Evolutionary conservation across 2,113 vertebrate species (phyloP).

Genomic region (Ameiurus melas): DNA sequence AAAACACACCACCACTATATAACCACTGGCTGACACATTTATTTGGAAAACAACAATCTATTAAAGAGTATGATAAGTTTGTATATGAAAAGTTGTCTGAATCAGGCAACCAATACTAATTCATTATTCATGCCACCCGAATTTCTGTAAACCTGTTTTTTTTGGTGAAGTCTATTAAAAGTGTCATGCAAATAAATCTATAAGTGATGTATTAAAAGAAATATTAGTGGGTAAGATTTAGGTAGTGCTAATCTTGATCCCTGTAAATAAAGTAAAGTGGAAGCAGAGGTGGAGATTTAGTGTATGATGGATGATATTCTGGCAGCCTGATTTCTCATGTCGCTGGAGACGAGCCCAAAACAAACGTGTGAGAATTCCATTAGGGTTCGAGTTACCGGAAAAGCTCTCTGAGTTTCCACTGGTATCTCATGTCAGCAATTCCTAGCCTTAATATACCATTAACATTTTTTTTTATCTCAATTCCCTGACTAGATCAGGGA

Average conservation of each 20-base stretch:
- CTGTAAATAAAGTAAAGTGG: constrained; percentile 3
- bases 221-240: neutral
- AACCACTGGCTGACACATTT: neutral
- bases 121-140: neutral
- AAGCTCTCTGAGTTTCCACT: constrained; percentile 11
- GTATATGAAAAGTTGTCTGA: neutral
- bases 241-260: neutral
- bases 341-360: neutral
- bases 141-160: neutral
- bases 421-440: constrained; percentile 19
- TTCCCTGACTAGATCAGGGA: neutral
- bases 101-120: neutral
- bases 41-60: neutral
- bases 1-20: constrained; percentile 5
- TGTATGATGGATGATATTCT: neutral
- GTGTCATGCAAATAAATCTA: neutral
- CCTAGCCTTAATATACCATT: neutral
- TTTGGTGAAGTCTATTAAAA: neutral
- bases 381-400: constrained; percentile 27
- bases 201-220: neutral
- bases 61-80: neutral
- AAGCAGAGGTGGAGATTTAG: neutral
- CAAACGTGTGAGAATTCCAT: constrained; percentile 20
- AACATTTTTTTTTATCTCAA: neutral
- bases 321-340: neutral